Evolutionary conservation across 1,140 invertebrate genomes (phyloP).

Genomic region (Eufriesea mexicana): DNA sequence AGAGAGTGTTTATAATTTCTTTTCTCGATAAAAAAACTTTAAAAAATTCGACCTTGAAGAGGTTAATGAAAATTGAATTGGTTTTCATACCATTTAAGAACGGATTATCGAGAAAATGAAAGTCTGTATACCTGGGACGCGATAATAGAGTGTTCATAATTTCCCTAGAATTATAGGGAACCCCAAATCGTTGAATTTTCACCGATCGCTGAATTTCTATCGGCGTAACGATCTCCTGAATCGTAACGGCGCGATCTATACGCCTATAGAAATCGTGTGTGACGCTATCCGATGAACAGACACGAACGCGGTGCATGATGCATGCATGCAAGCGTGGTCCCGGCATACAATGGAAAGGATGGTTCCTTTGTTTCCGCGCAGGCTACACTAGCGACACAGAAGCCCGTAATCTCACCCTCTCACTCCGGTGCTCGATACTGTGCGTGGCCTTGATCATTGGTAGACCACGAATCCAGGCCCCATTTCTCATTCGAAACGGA

Average conservation of each 20-base stretch:
- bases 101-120: too few relatives aligned
- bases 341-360: constrained; percentile 44
- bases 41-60: too few relatives aligned
- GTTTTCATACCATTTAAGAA: too few relatives aligned
- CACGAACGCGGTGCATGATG: constrained; percentile 18
- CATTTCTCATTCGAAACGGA: constrained; percentile 28
- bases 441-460: constrained; percentile 51
- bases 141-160: too few relatives aligned
- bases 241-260: not conserved
- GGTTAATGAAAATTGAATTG: too few relatives aligned
- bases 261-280: not conserved
- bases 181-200: too few relatives aligned
- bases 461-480: not conserved
- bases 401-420: not conserved
- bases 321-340: constrained; percentile 39
- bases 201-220: too few relatives aligned
- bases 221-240: not conserved
- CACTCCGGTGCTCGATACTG: constrained; percentile 26
- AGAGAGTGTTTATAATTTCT: too few relatives aligned
- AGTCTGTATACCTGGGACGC: too few relatives aligned
- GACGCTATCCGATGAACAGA: constrained; percentile 18
- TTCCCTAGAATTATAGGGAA: too few relatives aligned
- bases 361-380: constrained; percentile 51
- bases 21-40: too few relatives aligned
- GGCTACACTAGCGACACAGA: constrained; percentile 24